Conservation (phyloP, 1,140 invertebrate genomes). For the Ptiloglossa arizonensis region DNA sequence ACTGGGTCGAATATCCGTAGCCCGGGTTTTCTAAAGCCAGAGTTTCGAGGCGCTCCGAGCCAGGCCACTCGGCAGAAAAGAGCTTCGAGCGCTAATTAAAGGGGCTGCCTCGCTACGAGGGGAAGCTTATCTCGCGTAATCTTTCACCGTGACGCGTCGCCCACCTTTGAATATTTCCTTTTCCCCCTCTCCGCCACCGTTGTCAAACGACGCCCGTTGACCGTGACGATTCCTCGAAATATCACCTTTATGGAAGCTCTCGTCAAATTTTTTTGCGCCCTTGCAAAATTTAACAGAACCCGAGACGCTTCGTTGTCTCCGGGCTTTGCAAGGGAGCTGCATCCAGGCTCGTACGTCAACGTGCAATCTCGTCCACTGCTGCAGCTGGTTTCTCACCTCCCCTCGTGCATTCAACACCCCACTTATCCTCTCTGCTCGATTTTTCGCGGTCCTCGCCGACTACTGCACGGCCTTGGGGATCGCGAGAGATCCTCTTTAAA, state of each 20-base stretch:
- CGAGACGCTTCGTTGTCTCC: not conserved
- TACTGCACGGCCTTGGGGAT: not conserved
- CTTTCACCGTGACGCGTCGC: conserved; percentile 4
- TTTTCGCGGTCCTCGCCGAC: not conserved
- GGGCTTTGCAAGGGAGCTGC: not conserved
- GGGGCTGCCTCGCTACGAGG: conserved; percentile 13
- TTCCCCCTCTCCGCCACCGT: too few species aligned
- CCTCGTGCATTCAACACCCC: not conserved
- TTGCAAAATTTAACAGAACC: not conserved
- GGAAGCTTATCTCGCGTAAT: conserved; percentile 28
- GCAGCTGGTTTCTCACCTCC: not conserved
- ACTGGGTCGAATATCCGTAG: conserved; percentile 50
- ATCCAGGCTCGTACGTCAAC: not conserved
- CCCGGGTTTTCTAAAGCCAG: conserved; percentile 41
- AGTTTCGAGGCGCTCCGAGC: conserved; percentile 28
- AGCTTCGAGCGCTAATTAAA: conserved; percentile 54
- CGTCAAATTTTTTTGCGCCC: not conserved
- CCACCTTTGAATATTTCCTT: not conserved
- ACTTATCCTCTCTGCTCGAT: not conserved
- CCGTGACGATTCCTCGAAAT: not conserved
- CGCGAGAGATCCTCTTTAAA: not conserved
- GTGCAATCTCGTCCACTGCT: not conserved
- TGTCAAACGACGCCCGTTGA: not conserved
- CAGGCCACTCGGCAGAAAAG: conserved; percentile 21
- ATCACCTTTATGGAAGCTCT: not conserved